A percentile compares a stretch with the other conserved stretches of the same genome.
Conservation (phyloP, 1,140 invertebrate genomes). For the Geopemphigus sp. region DNA sequence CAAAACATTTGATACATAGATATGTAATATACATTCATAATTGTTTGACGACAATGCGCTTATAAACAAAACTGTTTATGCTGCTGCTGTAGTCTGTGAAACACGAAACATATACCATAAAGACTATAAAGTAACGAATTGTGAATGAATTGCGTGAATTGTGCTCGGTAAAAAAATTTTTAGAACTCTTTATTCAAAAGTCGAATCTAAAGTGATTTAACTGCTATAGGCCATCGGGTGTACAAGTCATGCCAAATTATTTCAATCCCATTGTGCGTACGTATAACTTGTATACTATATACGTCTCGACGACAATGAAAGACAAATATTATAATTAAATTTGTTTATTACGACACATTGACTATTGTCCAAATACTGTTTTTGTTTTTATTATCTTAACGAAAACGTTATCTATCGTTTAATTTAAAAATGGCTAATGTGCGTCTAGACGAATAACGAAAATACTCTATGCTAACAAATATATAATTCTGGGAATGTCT, state of each 20-base stretch:
- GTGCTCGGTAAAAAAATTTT: background rate
- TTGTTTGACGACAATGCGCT: background rate
- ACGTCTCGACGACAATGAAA: background rate
- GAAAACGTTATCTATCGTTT: background rate
- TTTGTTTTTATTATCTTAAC: background rate
- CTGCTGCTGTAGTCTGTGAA: background rate
- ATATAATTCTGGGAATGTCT: no score
- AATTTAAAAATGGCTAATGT: background rate
- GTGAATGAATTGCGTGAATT: background rate
- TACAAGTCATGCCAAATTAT: conserved; percentile 1
- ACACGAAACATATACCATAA: background rate
- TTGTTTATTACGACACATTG: background rate
- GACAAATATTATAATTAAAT: background rate
- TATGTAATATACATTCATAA: background rate
- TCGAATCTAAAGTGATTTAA: background rate
- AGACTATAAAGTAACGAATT: background rate
- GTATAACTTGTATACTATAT: background rate
- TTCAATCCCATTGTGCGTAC: background rate
- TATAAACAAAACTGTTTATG: background rate
- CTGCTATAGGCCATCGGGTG: background rate
- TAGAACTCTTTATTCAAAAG: no score
- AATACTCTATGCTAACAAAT: no score
- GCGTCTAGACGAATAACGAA: no score
- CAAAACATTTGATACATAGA: background rate
- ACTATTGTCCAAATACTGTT: background rate